Conservation (phyloP, 2,797 vertebrate genomes). For the Ciconia nigra region DNA sequence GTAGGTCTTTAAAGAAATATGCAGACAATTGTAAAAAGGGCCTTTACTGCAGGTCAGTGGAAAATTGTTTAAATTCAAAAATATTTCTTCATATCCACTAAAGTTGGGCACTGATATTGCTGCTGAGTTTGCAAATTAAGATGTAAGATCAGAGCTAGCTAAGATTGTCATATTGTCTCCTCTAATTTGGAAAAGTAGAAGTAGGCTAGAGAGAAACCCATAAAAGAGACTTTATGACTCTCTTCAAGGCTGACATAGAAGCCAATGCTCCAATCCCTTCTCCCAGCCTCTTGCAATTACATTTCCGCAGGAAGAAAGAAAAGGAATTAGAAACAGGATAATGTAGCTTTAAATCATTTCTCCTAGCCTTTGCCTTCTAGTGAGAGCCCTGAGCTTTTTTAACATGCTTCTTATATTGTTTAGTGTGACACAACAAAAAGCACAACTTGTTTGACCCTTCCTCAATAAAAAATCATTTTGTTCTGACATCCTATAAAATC, state of each 20-base stretch:
- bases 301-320: slow-evolving; percentile 86
- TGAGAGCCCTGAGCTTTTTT: slow-evolving; percentile 59
- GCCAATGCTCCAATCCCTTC: slow-evolving; percentile 66
- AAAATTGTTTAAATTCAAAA: slow-evolving; percentile 52
- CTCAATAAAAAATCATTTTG: slow-evolving; percentile 76
- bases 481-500: slow-evolving; percentile 73
- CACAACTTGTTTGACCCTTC: slow-evolving; percentile 70
- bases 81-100: slow-evolving; percentile 39
- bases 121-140: slow-evolving; percentile 81
- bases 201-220: slow-evolving; percentile 77
- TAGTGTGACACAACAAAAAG: slow-evolving; percentile 77
- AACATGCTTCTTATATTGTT: slow-evolving; percentile 69
- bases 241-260: slow-evolving; percentile 79
- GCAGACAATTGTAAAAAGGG: background rate
- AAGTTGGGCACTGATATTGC: slow-evolving; percentile 45
- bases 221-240: slow-evolving; percentile 89
- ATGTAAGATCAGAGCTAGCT: slow-evolving; percentile 83
- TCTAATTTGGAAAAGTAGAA: slow-evolving; percentile 84
- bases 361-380: slow-evolving; percentile 67
- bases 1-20: background rate
- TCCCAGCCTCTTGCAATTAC: slow-evolving; percentile 78
- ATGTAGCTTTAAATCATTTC: slow-evolving; percentile 83
- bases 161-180: slow-evolving; percentile 86
- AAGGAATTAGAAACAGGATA: slow-evolving; percentile 87
- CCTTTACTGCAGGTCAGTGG: background rate